phyloP scores from a whole-genome alignment of 2,888 invertebrate genomes.

The Netelia inedita region DNA sequence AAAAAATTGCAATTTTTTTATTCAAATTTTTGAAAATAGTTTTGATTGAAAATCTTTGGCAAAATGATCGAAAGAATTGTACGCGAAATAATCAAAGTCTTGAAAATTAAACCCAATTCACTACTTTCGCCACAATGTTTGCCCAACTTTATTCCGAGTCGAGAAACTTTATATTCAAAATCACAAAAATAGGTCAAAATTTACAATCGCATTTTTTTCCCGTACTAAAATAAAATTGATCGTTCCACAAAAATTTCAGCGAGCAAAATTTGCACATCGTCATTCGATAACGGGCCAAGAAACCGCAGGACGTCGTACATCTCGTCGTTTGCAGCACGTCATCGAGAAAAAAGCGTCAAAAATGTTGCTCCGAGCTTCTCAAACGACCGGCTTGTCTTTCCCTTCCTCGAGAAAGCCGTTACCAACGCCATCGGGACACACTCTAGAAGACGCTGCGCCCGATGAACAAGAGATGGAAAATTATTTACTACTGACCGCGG shows the following conservation, averaged over 20 bases:
- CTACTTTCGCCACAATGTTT: too few relatives aligned
- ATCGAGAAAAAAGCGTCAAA: slow-evolving; percentile 90
- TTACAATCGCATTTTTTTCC: too few relatives aligned
- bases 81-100: too few relatives aligned
- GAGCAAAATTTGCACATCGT: slow-evolving; percentile 89
- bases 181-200: too few relatives aligned
- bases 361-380: slow-evolving; percentile 93
- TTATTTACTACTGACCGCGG: slow-evolving; percentile 93
- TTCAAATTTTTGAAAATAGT: too few relatives aligned
- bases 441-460: slow-evolving; percentile 82
- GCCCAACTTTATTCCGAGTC: too few relatives aligned
- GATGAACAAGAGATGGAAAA: slow-evolving; percentile 94
- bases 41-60: too few relatives aligned
- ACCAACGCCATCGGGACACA: slow-evolving; percentile 77
- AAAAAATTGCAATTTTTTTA: too few relatives aligned
- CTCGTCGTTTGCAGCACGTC: slow-evolving; percentile 94
- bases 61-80: too few relatives aligned
- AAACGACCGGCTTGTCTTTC: slow-evolving; percentile 92
- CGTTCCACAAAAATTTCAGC: slow-evolving; percentile 83
- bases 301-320: slow-evolving; percentile 91
- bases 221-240: too few relatives aligned
- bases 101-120: too few relatives aligned
- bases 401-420: slow-evolving; percentile 88
- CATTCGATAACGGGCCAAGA: slow-evolving; percentile 86
- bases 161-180: too few relatives aligned